Evolutionary conservation across 2,888 invertebrate genomes (phyloP).

Genomic region (Spilosoma lubricipeda): DNA sequence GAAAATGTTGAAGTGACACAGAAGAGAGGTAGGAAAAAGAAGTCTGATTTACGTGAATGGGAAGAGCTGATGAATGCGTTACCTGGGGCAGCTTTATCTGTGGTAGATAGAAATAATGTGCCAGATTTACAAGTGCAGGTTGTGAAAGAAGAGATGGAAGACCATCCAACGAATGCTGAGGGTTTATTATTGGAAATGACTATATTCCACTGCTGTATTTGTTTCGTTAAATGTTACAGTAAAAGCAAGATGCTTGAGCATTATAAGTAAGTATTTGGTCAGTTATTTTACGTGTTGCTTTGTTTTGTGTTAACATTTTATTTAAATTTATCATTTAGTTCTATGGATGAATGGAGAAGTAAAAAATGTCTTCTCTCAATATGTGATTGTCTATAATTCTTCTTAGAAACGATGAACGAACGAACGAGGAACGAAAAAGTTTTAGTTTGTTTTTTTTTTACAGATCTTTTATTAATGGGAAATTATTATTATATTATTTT

Average conservation of each 20-base stretch:
- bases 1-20: conserved; percentile 49
- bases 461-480: no score
- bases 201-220: conserved; percentile 74
- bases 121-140: conserved; percentile 27
- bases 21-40: conserved; percentile 57
- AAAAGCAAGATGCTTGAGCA: conserved; percentile 71
- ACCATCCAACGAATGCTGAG: conserved; percentile 38
- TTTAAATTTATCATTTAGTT: no score
- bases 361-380: background rate
- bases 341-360: background rate
- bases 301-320: background rate
- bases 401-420: no score
- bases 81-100: conserved; percentile 49
- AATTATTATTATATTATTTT: no score
- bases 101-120: conserved; percentile 43
- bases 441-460: no score
- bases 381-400: background rate
- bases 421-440: no score
- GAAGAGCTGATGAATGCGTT: conserved; percentile 53
- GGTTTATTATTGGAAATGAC: conserved; percentile 48
- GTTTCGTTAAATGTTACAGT: conserved; percentile 65
- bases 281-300: background rate
- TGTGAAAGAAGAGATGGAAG: conserved; percentile 48
- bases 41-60: conserved; percentile 58
- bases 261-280: conserved; percentile 67